Base-by-base conservation (phyloP, 2,113 vertebrate species). In the Atractosteus spatula region DNA sequence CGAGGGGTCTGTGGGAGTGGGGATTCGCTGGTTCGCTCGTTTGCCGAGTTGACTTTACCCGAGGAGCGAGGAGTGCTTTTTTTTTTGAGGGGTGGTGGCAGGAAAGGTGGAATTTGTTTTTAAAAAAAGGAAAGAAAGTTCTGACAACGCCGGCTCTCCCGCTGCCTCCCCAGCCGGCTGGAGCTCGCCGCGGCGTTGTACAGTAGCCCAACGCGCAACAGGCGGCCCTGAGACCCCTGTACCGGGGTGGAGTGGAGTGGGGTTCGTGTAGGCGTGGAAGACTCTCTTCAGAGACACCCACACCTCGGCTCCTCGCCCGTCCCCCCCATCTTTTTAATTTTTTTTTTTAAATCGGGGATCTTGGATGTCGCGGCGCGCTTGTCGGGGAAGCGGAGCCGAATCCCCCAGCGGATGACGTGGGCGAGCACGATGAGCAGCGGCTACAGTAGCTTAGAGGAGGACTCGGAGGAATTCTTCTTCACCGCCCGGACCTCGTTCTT, bases 351-450 rank as follows among this genome's bases (percentile, higher is more conserved):
- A 88, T 84, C 42, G 73, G 80, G 70, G 73, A 75, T 74, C 51
- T 79, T 64, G 73, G 68, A 41, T 29, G 14, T 66, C 14, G 41
- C n/a, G 29, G 62, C 45, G 16, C n/a, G 70, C 80, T 77, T 73
- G 55, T 62, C 74, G 76, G 81, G 68, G 78, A 29, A 29, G 29
- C 1, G 29, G 29, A 29, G 29, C 29, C 29, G 29, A 29, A 81
- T 78, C 81, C 75, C 69, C 45, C 80, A 74, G 78, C 86, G 84
- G 89, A 94, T 92, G 92, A 94, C 93, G 89, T 94, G 95, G 90
- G 93, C 85, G 73, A 94, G 95, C 96, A 97, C 94, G 82, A 98
- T 98, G 95, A 98, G 96, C 89, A 98, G 97, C 85, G 96, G 97
- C 66, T 98, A 97, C 91, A 98, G 96, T 79, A 98, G 97, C 86